Base-by-base conservation (phyloP, 2,113 vertebrate genomes). In the Cheilinus undulatus region DNA sequence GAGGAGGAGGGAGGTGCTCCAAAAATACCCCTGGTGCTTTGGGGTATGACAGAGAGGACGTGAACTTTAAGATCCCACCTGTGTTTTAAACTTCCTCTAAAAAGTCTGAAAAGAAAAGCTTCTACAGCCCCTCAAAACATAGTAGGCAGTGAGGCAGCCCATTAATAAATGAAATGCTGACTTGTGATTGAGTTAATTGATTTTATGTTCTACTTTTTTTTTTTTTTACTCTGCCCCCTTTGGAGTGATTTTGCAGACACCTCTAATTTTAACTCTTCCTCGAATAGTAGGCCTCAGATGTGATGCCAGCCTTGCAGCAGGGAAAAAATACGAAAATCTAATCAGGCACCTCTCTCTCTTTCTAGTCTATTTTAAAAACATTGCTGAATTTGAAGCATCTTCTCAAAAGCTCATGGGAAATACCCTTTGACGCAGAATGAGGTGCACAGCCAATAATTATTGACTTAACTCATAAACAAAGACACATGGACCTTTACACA, bases 21-120 rank as follows among this genome's bases (percentile, higher is more conserved):
- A 88, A 86, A 86, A 84, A 85, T 85, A 85, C 51, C 17, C 50
- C 20, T 9, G 5, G 10, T 69, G 61, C 81, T 68, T 58, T 34
- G 26, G 65, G 78, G 38, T 28, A 23, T 54, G 50, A 85, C 53
- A 23, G 50, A 69, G 46, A 22, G 24, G 20, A 24, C 40, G 20
- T 27, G 36, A 27, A 67, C 13, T 45, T n/a, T 11, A 10, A 49
- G 43, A 48, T 7, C 32, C 8, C 32, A 7, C 62, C 49, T 42
- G 23, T 7, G n/a, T 50, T 70, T n/a, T 46, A 46, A 62, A 52
- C 14, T 17, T 27, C 14, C 9, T 40, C 28, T 51, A 17, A 50
- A 57, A 46, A 50, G 46, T 15, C 13, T n/a, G n/a, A 51, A 22
- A 48, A 63, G 40, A 27, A 40, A 19, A 46, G 48, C 12, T 9